Base-by-base conservation (phyloP, 1,140 invertebrate genomes). In the Ceratoteleas bidentatus region DNA sequence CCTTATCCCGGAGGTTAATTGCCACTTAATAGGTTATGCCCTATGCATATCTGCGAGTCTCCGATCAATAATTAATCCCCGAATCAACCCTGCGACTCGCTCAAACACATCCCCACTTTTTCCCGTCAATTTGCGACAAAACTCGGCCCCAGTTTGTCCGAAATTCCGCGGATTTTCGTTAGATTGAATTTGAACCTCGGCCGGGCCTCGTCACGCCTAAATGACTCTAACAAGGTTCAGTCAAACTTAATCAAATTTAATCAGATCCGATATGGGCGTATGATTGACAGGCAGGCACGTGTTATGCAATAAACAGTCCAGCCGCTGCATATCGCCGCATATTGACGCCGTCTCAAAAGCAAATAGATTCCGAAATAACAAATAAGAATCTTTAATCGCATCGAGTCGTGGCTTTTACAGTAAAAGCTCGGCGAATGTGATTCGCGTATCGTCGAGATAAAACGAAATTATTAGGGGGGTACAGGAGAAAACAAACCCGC, bases 1-100 rank as follows among this genome's bases (percentile, higher is more conserved):
- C 74, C 49, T 65, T 52, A 84, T 61, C 72, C 57, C 38, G 61
- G 66, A 84, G 81, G 81, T 84, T 84, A 84, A 84, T 84, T 84
- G 81, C 72, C 66, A 80, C 79, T 80, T 84, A 68, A 84, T 80
- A 45, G 68, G 68, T 76, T 80, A 79, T 75, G 65, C 70, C 72
- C 74, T 68, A 74, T 78, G 69, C 61, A 62, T 83, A 74, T 76
- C 64, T 72, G 36, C 64, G 47, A 66, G 64, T 74, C 70, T 69
- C 50, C 58, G 13, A 79, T 83, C 75, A 40, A 83, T 83, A 79
- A 79, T 65, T 70, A 75, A 65, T 78, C 68, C 72, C 72, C 61
- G 40, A 62, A 69, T 32, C 50, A 73, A 72, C 72, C 65, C 32
- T 43, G 70, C 64, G 58, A 75, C 60, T 57, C 52, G 50, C 47